Evolutionary conservation across 2,888 invertebrate genomes (phyloP), one percentile per base, ranked within the genome.

Genomic region (Zaprionus lineosus): DNA sequence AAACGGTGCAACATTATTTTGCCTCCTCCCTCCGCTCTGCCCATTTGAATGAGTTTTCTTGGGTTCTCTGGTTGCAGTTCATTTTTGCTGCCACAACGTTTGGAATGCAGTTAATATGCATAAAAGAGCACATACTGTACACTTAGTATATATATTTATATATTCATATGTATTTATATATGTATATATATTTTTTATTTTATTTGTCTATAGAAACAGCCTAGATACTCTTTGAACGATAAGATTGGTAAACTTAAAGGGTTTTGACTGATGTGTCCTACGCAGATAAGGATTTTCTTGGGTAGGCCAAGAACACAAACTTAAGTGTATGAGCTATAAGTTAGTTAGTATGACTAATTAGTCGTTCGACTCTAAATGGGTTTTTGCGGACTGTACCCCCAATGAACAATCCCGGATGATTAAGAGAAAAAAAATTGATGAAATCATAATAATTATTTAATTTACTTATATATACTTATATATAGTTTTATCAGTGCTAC

Each of bases 31-130:
- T 19, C 9, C 4, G 15, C 14, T 2, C 9, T 11, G 5, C 1
- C 24, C 24, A 24, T n/a, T 44, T 46, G 11, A 16, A 15, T 44
- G 9, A 26, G 28, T 59, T 36, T 63, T 43, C n/a, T n/a, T n/a
- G n/a, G n/a, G n/a, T n/a, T n/a, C n/a, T n/a, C n/a, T n/a, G n/a
- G 15, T 70, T 84, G 84, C 77, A 74, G 84, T 84, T 84, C 84
- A 84, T 72, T 53, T 46, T 16, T 8, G 29, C 29, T 52, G 65
- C 57, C 37, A 41, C 60, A 65, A 40, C 26, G 58, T 66, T 70
- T 73, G 85, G 85, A 84, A 79, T 79, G 85, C 78, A 78, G 84
- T 74, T 74, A 82, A 68, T 74, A 68, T 75, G 75, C 72, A 60
- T 51, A 46, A 19, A 41, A 14, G 18, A 11, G 3, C 9, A 11